A percentile compares a stretch with the other conserved stretches of the same genome.
Evolutionary conservation across 2,113 vertebrate species (phyloP).

Genomic region (Passer montanus): DNA sequence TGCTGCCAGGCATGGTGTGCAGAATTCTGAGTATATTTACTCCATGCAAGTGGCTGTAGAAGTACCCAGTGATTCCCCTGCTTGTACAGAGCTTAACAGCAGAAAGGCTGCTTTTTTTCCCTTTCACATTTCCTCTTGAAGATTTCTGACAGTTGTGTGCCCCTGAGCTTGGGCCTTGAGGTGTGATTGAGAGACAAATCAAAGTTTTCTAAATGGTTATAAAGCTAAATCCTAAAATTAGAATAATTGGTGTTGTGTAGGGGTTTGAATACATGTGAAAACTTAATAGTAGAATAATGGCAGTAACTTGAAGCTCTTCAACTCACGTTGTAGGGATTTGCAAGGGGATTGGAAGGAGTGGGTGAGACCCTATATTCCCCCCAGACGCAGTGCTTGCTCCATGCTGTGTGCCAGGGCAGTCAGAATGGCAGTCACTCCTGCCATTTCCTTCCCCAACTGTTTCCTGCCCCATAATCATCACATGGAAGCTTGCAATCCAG

Average conservation of each 20-base stretch:
- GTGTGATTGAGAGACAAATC: not conserved
- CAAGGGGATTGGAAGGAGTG: not conserved
- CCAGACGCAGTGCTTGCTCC: accelerated
- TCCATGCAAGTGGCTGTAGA: not conserved
- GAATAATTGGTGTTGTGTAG: not conserved
- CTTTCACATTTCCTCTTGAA: not conserved
- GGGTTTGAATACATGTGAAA: not conserved
- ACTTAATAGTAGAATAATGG: not conserved
- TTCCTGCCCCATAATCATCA: not conserved
- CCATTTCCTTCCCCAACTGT: not conserved
- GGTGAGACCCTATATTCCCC: not conserved
- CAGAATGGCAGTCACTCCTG: not conserved
- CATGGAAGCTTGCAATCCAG: not conserved
- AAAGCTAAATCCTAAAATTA: not conserved
- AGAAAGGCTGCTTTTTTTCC: not conserved
- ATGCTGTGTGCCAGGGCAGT: accelerated
- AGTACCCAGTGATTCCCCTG: not conserved
- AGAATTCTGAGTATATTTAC: not conserved
- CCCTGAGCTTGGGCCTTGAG: not conserved
- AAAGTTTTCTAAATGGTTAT: not conserved
- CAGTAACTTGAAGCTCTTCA: not conserved
- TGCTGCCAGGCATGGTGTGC: not conserved
- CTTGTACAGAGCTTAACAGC: not conserved
- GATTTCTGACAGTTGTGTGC: not conserved
- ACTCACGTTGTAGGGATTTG: not conserved